Conservation (phyloP, 2,888 invertebrate genomes). For the Ptychoptera albimana region DNA sequence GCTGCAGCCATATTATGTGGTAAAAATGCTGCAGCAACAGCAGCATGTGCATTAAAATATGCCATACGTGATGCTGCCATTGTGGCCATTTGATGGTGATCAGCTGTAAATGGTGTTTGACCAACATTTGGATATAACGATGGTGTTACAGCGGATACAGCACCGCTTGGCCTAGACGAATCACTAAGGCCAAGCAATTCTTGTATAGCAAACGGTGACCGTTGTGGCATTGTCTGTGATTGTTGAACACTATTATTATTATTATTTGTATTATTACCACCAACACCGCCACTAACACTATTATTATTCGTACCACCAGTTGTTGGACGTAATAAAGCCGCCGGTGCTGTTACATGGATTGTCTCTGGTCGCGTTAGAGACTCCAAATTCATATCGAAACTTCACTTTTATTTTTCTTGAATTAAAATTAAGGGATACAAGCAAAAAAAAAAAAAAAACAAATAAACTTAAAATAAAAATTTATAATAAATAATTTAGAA, state of each 20-base stretch:
- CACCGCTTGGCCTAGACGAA: conserved; percentile 7
- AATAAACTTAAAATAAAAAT: too few relatives aligned
- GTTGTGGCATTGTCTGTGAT: conserved; percentile 24
- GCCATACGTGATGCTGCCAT: conserved; percentile 60
- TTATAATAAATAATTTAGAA: too few relatives aligned
- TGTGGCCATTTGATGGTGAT: conserved; percentile 28
- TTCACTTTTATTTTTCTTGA: too few relatives aligned
- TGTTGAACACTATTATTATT: neutral
- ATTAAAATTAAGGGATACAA: too few relatives aligned
- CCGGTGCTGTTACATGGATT: conserved; percentile 9
- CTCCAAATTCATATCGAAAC: conserved; percentile 13
- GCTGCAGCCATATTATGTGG: conserved; percentile 50
- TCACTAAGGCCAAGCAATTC: conserved; percentile 27
- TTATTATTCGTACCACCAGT: neutral
- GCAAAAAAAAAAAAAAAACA: too few relatives aligned
- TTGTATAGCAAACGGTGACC: conserved; percentile 31
- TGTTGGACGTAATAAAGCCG: conserved; percentile 7
- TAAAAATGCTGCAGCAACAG: conserved; percentile 77
- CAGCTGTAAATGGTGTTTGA: conserved; percentile 15
- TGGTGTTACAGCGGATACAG: conserved; percentile 13
- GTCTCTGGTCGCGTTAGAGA: conserved; percentile 11
- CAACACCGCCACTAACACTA: neutral
- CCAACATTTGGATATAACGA: conserved; percentile 15
- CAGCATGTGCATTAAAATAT: conserved; percentile 81
- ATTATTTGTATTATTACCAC: neutral